A percentile compares a stretch with the other conserved stretches of the same genome.
phyloP scores from a whole-genome alignment of 2,888 invertebrate species.

The Opisthograptis luteolata region DNA sequence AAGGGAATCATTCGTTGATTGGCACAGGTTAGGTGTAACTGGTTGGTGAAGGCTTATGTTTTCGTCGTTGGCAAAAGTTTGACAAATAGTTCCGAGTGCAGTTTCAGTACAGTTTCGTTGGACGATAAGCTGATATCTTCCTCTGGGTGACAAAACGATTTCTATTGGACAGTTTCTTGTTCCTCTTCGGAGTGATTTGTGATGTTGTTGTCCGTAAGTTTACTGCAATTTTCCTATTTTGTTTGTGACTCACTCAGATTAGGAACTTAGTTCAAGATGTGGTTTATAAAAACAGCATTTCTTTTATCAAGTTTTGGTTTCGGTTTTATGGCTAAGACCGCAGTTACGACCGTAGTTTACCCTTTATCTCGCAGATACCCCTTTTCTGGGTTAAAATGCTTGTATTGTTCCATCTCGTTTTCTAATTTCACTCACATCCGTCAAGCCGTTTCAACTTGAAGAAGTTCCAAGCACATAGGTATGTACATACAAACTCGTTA shows the following conservation, averaged over 20 bases:
- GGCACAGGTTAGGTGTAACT: conserved; percentile 38
- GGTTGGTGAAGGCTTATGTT: conserved; percentile 57
- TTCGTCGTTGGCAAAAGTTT: conserved; percentile 68
- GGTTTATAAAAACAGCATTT: too few species aligned
- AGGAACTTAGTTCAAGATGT: background rate
- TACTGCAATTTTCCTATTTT: conserved; percentile 24
- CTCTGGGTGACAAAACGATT: conserved; percentile 53
- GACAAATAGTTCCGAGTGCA: conserved; percentile 71
- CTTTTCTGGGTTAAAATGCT: too few species aligned
- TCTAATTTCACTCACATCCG: too few species aligned
- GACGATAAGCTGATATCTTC: conserved; percentile 68
- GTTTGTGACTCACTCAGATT: background rate
- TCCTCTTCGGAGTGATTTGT: conserved; percentile 55
- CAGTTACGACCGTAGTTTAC: too few species aligned
- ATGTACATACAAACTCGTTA: too few species aligned
- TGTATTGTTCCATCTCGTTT: too few species aligned
- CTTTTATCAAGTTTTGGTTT: too few species aligned
- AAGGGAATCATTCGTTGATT: background rate
- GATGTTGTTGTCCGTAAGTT: conserved; percentile 36
- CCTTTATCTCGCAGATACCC: too few species aligned
- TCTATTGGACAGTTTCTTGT: conserved; percentile 57
- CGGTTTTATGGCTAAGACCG: too few species aligned
- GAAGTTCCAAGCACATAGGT: too few species aligned
- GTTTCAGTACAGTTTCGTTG: conserved; percentile 51
- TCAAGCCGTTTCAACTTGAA: too few species aligned